Evolutionary conservation across 2,113 vertebrate genomes (phyloP), one percentile per base, ranked within the genome.

Genomic region (Shinisaurus crocodilurus): DNA sequence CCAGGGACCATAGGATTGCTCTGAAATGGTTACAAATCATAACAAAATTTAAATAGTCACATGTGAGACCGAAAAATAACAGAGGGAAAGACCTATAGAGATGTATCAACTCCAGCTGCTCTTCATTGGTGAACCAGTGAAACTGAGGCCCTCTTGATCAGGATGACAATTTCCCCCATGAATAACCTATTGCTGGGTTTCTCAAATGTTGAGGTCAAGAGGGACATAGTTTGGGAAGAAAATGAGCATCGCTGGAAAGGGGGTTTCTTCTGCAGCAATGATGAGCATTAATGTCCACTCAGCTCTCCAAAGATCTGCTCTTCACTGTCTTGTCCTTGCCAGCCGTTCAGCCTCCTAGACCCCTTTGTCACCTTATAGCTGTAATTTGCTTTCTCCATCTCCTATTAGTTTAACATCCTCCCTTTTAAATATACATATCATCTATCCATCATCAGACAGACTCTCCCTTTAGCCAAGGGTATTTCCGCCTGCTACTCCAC

Each of bases 331-430:
- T 87, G 50, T 20, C 40, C 13, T 9, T 43, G 54, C 57, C 45
- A 27, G 7, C 37, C 20, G 29, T 79, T 79, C 72, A 25, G 3
- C 37, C 23, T 76, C 57, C 40, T 5, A 63, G 40, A 82, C 81
- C 76, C 65, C 85, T 91, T 80, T 86, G 72, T 74, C 45, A 74
- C 82, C 37, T 85, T 88, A 74, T 40, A 6, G 87, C 89, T 57
- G 88, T 89, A 65, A 77, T 77, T 85, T 90, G 91, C 90, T 93
- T 94, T 94, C 90, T 76, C 90, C 82, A 76, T 87, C 72, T 92
- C 89, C 85, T 34, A 69, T 90, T 57, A 90, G 63, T 87, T 93
- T 81, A 13, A 85, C 92, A 90, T 88, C 80, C 20, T 34, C 34
- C 40, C 29, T 81, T 77, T 90, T 92, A 85, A 89, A 84, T 94